These are phyloP conservation scores for Notocelia uddmanniana DNA, from an alignment of 2,888 invertebrate genomes.

Conservation along the genomic window DNA sequence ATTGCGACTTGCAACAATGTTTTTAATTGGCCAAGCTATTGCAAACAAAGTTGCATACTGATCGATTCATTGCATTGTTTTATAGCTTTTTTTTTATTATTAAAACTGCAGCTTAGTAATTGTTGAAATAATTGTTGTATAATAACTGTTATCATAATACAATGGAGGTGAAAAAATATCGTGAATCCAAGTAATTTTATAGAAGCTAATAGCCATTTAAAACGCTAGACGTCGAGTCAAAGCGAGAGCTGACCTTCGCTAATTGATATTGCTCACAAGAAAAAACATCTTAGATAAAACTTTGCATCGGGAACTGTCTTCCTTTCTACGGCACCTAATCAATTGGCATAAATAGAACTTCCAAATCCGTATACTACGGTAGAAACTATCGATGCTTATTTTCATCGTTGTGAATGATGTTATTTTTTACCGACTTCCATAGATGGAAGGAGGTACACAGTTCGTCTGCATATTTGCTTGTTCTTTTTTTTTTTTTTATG, in stretches of 20 bases:
- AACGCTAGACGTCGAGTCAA: slow-evolving; percentile 6
- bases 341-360: background rate
- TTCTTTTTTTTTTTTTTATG: no score
- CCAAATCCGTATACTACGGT: background rate
- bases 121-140: slow-evolving; percentile 48
- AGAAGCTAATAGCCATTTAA: background rate
- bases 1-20: slow-evolving; percentile 56
- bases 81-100: slow-evolving; percentile 49
- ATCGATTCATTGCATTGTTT: slow-evolving; percentile 58
- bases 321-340: background rate
- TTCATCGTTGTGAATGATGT: background rate
- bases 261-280: background rate
- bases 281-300: background rate
- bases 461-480: no score
- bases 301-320: background rate
- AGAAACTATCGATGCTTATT: background rate
- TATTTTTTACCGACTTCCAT: no score
- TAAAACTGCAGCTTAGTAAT: slow-evolving; percentile 47
- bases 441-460: no score
- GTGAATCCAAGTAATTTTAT: slow-evolving; percentile 18
- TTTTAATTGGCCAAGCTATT: slow-evolving; percentile 52
- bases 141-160: slow-evolving; percentile 49
- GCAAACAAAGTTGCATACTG: slow-evolving; percentile 54
- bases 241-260: background rate
- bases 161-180: slow-evolving; percentile 27